These are phyloP conservation scores for Onychorhynchus coronatus DNA, from an alignment of 2,113 vertebrate genomes.

Conservation along the genomic window DNA sequence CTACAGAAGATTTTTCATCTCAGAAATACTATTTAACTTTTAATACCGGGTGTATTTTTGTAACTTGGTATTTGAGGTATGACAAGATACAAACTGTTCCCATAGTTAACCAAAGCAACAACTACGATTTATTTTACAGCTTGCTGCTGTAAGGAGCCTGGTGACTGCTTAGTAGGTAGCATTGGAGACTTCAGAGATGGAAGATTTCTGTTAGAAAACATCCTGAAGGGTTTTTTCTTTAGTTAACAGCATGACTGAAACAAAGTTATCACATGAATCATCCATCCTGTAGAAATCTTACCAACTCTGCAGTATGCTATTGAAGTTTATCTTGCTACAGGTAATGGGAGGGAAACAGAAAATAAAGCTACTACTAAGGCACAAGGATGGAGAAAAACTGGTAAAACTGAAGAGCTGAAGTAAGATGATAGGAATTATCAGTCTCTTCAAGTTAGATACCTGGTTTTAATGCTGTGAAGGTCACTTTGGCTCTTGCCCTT, in stretches of 20 bases:
- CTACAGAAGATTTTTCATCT: not conserved
- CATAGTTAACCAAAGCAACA: not conserved
- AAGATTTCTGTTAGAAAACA: constrained; percentile 22
- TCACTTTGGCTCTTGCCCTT: constrained; percentile 56
- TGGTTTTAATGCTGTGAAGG: constrained; percentile 38
- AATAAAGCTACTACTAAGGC: constrained; percentile 48
- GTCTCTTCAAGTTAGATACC: constrained; percentile 37
- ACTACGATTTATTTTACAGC: not conserved
- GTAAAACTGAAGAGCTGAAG: constrained; percentile 24
- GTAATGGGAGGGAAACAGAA: constrained; percentile 12
- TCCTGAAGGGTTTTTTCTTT: not conserved
- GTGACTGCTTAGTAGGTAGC: not conserved
- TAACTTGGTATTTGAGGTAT: not conserved
- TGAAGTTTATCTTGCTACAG: not conserved
- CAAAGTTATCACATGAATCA: not conserved
- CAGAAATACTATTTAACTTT: not conserved
- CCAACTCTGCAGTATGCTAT: not conserved
- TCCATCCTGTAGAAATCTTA: not conserved
- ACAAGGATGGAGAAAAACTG: constrained; percentile 38
- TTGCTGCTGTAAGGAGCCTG: not conserved
- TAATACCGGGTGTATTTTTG: not conserved
- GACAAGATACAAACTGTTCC: not conserved
- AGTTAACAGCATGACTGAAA: not conserved
- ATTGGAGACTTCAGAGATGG: not conserved
- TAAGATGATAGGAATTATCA: not conserved